A percentile compares a stretch with the other conserved stretches of the same genome.
Conservation (phyloP, 2,113 vertebrate species). For the Tetrao urogallus region DNA sequence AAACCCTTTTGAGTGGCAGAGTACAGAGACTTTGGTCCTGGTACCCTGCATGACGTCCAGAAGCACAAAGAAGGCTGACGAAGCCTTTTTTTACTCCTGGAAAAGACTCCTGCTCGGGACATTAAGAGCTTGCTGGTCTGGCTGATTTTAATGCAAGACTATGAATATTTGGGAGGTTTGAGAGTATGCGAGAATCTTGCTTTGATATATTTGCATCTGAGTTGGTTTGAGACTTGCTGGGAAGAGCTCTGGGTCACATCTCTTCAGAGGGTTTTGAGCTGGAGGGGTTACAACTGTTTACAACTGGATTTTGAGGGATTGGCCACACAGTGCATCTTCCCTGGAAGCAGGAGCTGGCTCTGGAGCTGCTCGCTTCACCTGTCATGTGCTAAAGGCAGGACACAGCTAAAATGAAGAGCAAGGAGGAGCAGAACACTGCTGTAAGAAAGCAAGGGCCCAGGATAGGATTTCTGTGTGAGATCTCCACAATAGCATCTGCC, state of each 20-base stretch:
- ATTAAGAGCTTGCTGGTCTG: neutral
- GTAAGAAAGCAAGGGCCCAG: neutral
- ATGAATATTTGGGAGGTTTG: neutral
- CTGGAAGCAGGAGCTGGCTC: neutral
- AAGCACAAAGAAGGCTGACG: neutral
- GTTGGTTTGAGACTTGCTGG: constrained; percentile 12
- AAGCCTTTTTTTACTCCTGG: neutral
- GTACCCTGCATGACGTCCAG: neutral
- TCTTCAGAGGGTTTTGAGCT: neutral
- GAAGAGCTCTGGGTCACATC: neutral
- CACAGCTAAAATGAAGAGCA: neutral
- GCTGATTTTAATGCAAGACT: neutral
- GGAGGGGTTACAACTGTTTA: neutral
- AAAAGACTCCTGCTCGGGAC: neutral
- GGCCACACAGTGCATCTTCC: neutral
- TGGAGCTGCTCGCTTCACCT: neutral
- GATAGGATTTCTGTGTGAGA: rapidly evolving
- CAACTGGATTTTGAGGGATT: neutral
- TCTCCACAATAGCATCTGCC: neutral
- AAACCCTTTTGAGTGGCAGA: neutral
- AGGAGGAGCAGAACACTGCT: neutral
- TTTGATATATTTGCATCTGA: constrained; percentile 12
- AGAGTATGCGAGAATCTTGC: neutral
- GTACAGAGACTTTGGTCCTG: neutral
- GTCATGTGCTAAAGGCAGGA: neutral